These are phyloP conservation scores for Halyomorpha halys DNA, from an alignment of 1,140 invertebrate species.

Conservation along the genomic window DNA sequence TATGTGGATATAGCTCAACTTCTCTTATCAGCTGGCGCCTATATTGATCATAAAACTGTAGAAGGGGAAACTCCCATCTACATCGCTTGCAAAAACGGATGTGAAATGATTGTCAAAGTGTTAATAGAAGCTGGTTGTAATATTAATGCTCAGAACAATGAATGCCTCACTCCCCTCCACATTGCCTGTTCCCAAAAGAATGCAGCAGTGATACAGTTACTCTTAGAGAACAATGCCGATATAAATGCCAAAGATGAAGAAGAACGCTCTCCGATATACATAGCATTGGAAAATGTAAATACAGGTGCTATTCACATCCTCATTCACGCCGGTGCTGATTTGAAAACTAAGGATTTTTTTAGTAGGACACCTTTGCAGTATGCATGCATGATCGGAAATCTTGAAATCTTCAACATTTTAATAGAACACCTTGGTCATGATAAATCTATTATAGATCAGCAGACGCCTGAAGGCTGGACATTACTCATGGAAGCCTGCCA, in stretches of 20 bases:
- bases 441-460: slow-evolving; percentile 7
- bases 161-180: slow-evolving; percentile 18
- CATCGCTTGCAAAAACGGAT: slow-evolving; percentile 2
- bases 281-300: slow-evolving; percentile 18
- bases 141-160: slow-evolving; percentile 18
- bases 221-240: slow-evolving; percentile 12
- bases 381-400: slow-evolving; percentile 19
- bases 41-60: slow-evolving; percentile 17
- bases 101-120: slow-evolving; percentile 10
- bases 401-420: slow-evolving; percentile 20
- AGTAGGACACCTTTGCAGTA: slow-evolving; percentile 18
- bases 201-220: slow-evolving; percentile 6
- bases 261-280: slow-evolving; percentile 13
- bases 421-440: not conserved
- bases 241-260: slow-evolving; percentile 16
- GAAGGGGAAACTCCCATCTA: slow-evolving; percentile 21
- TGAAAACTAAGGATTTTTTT: slow-evolving; percentile 13
- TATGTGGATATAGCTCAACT: slow-evolving; percentile 6
- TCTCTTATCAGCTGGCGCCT: slow-evolving; percentile 12
- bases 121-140: slow-evolving; percentile 6
- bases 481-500: slow-evolving; percentile 24
- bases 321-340: slow-evolving; percentile 7
- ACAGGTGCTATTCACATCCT: not conserved
- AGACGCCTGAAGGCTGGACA: slow-evolving; percentile 22
- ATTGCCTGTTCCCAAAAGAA: slow-evolving; percentile 15